Base-by-base conservation (phyloP, 2,797 vertebrate genomes). In the Semotilus atromaculatus region DNA sequence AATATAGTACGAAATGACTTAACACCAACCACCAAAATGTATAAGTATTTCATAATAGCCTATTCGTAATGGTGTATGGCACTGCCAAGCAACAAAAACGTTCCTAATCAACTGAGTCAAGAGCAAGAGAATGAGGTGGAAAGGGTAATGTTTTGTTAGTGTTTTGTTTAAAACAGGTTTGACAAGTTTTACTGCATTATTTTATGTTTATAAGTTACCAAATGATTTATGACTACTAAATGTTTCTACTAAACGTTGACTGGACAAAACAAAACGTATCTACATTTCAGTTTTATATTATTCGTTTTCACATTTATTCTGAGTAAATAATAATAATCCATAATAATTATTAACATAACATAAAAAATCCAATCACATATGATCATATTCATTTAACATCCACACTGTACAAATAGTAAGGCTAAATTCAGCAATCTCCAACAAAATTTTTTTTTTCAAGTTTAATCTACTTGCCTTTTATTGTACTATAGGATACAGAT, bases 1-100 rank as follows among this genome's bases (percentile, higher is more conserved):
- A 88, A 85, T 86, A 88, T 76, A 88, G 86, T 84, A 84, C 51
- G 71, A 87, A 90, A 89, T 88, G 82, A 88, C 84, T 90, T 87
- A 90, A 86, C 83, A 89, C 87, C 84, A 80, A 81, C 84, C 40
- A 72, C 60, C 73, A 85, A 89, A 77, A 64, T 78, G 72, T 48
- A 86, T 82, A 86, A 81, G 34, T 82, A 88, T 86, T 88, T 88
- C 74, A 82, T 77, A 86, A 86, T 85, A 83, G 86, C 80, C 80
- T 83, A 67, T 81, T 87, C 67, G 3, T 75, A 86, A 83, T 86
- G 80, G 71, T 85, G 55, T 73, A 70, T 87, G 67, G 60, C 40
- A 87, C 76, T 87, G 89, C 88, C 85, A 89, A 86, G 84, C 77
- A 83, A 66, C 81, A 88, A 48, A 73, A 81, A n/a, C 71, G 64